Conservation (phyloP, 2,888 invertebrate species). For the Andrena bicolor region DNA sequence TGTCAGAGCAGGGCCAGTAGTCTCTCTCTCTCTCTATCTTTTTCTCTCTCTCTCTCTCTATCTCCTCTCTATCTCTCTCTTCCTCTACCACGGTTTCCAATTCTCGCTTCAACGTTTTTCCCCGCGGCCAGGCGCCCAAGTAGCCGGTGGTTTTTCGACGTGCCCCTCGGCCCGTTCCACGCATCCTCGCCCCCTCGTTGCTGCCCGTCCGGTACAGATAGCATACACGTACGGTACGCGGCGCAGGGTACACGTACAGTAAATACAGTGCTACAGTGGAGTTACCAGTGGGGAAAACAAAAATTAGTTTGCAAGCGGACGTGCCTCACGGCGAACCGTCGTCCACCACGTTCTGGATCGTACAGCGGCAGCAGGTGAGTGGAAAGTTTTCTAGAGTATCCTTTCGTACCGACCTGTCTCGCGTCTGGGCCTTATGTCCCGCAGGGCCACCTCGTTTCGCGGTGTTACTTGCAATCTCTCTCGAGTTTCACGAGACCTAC, state of each 20-base stretch:
- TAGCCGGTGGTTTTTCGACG: conserved; percentile 15
- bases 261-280: conserved; percentile 73
- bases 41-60: too few species aligned
- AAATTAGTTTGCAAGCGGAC: conserved; percentile 70
- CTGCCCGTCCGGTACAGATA: conserved; percentile 10
- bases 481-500: conserved; percentile 1
- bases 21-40: conserved; percentile 39
- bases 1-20: conserved; percentile 77
- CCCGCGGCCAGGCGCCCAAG: background rate
- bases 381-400: conserved; percentile 48
- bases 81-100: background rate
- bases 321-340: conserved; percentile 65
- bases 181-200: conserved; percentile 16
- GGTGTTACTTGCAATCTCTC: conserved; percentile 13
- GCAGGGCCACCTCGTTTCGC: conserved; percentile 9
- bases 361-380: conserved; percentile 64
- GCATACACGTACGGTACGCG: background rate
- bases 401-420: conserved; percentile 33
- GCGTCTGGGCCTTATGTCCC: conserved; percentile 38
- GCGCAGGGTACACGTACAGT: conserved; percentile 35
- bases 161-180: conserved; percentile 19
- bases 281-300: conserved; percentile 71
- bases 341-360: conserved; percentile 64
- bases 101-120: background rate
- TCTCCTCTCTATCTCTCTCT: background rate